A percentile compares a stretch with the other conserved stretches of the same genome.
These are phyloP conservation scores for Polydrusus pterygomalis DNA, from an alignment of 2,888 invertebrate species.

Conservation along the genomic window DNA sequence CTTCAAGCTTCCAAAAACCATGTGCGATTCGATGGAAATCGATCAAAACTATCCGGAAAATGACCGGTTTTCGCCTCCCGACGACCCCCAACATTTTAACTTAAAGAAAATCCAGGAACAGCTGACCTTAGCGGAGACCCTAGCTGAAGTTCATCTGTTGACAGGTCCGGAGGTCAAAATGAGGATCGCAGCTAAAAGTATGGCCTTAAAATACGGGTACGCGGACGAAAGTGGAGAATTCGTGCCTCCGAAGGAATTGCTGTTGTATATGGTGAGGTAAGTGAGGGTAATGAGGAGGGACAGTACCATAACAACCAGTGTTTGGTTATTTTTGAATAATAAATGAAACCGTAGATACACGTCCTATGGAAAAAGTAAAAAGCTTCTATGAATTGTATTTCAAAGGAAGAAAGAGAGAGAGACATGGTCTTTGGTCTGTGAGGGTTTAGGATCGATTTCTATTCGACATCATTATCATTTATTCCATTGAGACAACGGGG, in stretches of 20 bases:
- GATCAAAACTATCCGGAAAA: not conserved
- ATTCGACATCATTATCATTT: no score
- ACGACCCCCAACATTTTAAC: constrained; percentile 21
- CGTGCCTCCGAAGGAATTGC: constrained; percentile 77
- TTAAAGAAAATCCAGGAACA: constrained; percentile 67
- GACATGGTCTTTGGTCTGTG: no score
- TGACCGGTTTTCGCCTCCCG: constrained; percentile 21
- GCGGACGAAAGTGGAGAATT: constrained; percentile 71
- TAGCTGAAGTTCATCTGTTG: constrained; percentile 76
- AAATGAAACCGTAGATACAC: no score
- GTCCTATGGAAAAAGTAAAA: no score
- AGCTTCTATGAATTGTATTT: no score
- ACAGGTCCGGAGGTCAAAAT: constrained; percentile 76
- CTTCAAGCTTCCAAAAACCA: no score
- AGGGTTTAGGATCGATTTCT: no score
- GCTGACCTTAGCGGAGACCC: constrained; percentile 75
- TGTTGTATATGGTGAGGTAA: constrained; percentile 80
- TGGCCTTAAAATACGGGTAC: constrained; percentile 73
- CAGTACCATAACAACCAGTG: no score
- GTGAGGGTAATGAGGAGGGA: constrained; percentile 7
- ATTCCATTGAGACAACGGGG: no score
- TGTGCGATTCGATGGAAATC: constrained; percentile 22
- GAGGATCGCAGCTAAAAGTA: constrained; percentile 75
- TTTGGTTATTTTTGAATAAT: no score
- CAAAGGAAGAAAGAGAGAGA: no score